phyloP scores from a whole-genome alignment of 2,113 vertebrate genomes.

The Telmatochromis sp. region DNA sequence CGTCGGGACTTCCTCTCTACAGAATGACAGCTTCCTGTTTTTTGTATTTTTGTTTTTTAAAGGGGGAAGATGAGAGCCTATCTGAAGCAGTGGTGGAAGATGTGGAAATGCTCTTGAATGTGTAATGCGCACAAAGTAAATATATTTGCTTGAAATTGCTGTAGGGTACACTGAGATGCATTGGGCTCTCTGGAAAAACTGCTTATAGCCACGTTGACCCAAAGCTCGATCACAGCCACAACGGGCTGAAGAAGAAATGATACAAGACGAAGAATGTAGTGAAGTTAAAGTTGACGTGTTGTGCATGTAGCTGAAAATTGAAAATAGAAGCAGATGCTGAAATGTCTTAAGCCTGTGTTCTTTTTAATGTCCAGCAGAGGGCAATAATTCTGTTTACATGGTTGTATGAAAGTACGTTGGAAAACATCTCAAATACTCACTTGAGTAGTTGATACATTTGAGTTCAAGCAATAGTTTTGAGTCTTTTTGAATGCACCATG shows the following conservation, averaged over 20 bases:
- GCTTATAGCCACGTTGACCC: background rate
- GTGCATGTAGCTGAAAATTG: background rate
- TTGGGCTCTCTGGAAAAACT: background rate
- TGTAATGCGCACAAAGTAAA: conserved; percentile 2
- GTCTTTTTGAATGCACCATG: background rate
- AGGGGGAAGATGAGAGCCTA: conserved; percentile 1
- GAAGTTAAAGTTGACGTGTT: background rate
- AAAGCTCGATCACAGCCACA: background rate
- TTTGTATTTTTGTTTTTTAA: background rate
- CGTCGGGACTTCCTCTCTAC: conserved; percentile 43
- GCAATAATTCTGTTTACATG: background rate
- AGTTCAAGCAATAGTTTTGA: background rate
- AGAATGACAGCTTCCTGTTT: conserved; percentile 54
- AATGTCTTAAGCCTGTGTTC: background rate
- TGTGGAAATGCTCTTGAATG: conserved; percentile 17
- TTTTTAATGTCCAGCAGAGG: background rate
- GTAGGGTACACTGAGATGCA: background rate
- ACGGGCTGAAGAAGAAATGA: background rate
- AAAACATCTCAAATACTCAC: background rate
- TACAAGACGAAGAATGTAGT: background rate
- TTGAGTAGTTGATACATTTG: background rate
- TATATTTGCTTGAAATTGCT: background rate
- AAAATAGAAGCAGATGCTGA: background rate
- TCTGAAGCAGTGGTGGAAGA: conserved; percentile 16
- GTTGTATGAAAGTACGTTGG: background rate